phyloP scores from a whole-genome alignment of 2,888 invertebrate species.

The Lacanobia wlatinum region DNA sequence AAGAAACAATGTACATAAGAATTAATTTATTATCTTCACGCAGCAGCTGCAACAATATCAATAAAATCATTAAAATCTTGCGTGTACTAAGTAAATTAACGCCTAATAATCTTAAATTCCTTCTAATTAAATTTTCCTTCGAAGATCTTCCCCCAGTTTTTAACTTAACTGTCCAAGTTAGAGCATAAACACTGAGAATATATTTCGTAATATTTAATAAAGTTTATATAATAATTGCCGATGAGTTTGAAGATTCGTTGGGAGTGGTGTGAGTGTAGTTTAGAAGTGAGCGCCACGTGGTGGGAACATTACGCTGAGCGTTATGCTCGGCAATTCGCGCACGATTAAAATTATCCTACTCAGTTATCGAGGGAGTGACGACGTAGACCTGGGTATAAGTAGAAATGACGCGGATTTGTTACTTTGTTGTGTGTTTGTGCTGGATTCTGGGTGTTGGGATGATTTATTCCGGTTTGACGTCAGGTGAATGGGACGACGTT shows the following conservation, averaged over 20 bases:
- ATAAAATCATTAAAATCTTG: conserved; percentile 10
- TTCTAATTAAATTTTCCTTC: conserved; percentile 62
- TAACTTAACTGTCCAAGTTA: conserved; percentile 65
- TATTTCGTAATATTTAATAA: conserved; percentile 64
- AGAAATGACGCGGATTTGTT: conserved; percentile 59
- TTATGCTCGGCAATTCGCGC: conserved; percentile 87
- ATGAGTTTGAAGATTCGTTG: conserved; percentile 78
- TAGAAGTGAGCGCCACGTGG: conserved; percentile 84
- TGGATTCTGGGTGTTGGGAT: conserved; percentile 30
- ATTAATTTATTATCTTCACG: not conserved
- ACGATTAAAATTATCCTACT: conserved; percentile 90
- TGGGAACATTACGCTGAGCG: conserved; percentile 83
- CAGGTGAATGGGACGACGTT: conserved; percentile 39
- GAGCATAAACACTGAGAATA: conserved; percentile 61
- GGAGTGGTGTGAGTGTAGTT: conserved; percentile 75
- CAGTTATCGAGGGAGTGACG: conserved; percentile 87
- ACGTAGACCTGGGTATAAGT: conserved; percentile 63
- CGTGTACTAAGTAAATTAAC: conserved; percentile 31
- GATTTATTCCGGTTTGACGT: conserved; percentile 47
- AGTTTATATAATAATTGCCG: conserved; percentile 68
- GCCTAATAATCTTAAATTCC: conserved; percentile 46
- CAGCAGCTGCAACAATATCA: not conserved
- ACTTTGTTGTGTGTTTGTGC: conserved; percentile 53
- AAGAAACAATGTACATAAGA: not conserved
- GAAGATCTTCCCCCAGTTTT: conserved; percentile 60